Percentiles rank a stretch among this genome's conserved stretches.
Evolutionary conservation across 2,797 vertebrate genomes (phyloP).

Genomic region (Smutsia temminckii): DNA sequence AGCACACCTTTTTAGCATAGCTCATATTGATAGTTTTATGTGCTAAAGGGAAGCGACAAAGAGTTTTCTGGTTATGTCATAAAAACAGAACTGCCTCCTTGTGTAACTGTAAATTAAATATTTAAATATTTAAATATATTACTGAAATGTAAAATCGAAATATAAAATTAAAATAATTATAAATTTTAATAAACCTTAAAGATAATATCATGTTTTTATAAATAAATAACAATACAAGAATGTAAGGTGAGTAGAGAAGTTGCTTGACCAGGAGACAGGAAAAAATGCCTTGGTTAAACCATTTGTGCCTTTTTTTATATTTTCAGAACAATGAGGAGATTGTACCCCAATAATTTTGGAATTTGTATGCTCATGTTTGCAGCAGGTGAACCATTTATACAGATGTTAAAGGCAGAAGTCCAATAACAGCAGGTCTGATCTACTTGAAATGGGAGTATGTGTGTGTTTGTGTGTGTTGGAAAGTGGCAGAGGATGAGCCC

Average conservation of each 20-base stretch:
- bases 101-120: constrained; percentile 15
- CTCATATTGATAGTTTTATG: neutral
- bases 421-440: neutral
- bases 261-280: neutral
- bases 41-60: neutral
- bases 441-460: neutral
- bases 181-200: neutral
- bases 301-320: neutral
- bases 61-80: neutral
- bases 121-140: neutral
- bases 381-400: neutral
- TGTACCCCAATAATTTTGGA: neutral
- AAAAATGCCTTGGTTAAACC: neutral
- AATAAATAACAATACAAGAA: neutral
- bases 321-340: neutral
- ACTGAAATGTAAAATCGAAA: neutral
- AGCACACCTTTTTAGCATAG: neutral
- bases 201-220: neutral
- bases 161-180: neutral
- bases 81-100: neutral
- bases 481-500: neutral
- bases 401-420: neutral
- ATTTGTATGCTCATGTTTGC: neutral
- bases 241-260: neutral
- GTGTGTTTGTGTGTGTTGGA: too few species aligned